phyloP scores from a whole-genome alignment of 2,113 vertebrate genomes.

The Prunella fulvescens region DNA sequence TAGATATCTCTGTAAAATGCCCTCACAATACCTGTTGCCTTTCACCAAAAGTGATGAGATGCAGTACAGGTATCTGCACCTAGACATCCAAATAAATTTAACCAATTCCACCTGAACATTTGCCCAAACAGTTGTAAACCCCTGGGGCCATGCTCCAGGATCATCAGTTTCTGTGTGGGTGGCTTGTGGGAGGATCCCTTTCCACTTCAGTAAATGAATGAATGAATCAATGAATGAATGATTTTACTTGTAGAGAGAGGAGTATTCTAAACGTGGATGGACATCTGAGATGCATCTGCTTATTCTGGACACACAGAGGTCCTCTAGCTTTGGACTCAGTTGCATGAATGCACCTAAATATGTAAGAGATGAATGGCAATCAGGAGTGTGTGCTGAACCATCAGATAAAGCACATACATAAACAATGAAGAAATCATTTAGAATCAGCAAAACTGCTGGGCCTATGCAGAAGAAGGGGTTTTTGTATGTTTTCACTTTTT shows the following conservation, averaged over 20 bases:
- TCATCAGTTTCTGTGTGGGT: not conserved
- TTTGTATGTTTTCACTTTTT: not conserved
- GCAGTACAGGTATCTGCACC: not conserved
- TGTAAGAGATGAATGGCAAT: not conserved
- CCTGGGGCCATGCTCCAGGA: not conserved
- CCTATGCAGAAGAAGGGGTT: not conserved
- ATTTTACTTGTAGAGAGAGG: not conserved
- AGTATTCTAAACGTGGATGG: not conserved
- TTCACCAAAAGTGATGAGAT: not conserved
- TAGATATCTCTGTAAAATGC: not conserved
- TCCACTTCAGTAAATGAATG: not conserved
- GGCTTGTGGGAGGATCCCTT: not conserved
- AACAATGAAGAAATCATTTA: not conserved
- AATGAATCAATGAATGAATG: not conserved
- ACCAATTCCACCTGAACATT: not conserved
- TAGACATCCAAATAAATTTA: not conserved
- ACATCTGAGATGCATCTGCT: not conserved
- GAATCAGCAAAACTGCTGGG: not conserved
- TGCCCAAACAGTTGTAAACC: not conserved
- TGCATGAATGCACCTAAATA: not conserved
- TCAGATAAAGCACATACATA: not conserved
- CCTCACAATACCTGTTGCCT: not conserved
- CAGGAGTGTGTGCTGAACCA: not conserved
- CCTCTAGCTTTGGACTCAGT: not conserved
- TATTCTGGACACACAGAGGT: not conserved